These are phyloP conservation scores for Siniperca obscura DNA, from an alignment of 2,797 vertebrate genomes.

Conservation along the genomic window DNA sequence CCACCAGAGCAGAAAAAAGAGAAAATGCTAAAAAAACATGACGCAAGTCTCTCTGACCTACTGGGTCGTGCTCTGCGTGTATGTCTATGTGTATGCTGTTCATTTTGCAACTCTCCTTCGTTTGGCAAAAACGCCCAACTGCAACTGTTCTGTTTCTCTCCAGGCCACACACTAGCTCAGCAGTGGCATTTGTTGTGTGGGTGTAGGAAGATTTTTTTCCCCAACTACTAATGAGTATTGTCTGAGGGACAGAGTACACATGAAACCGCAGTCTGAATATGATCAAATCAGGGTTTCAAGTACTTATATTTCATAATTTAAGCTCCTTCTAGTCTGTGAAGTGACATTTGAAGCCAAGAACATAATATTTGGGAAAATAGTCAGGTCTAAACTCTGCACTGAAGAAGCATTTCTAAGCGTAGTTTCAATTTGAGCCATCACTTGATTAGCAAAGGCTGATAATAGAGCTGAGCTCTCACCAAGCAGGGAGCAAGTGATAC, in stretches of 20 bases:
- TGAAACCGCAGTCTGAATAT: conserved; percentile 47
- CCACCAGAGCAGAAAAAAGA: conserved; percentile 54
- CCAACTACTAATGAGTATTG: conserved; percentile 41
- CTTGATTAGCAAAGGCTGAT: conserved; percentile 54
- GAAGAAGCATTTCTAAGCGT: conserved; percentile 27
- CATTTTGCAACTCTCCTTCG: conserved; percentile 48
- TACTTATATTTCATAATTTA: conserved; percentile 43
- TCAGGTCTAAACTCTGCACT: conserved; percentile 5
- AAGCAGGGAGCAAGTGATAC: conserved; percentile 43
- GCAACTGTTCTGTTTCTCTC: conserved; percentile 55
- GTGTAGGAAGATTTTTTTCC: conserved; percentile 42
- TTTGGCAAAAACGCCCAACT: conserved; percentile 45
- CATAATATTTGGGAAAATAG: conserved; percentile 39
- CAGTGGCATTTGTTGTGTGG: conserved; percentile 66
- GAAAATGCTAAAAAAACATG: conserved; percentile 48
- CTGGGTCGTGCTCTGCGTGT: conserved; percentile 39
- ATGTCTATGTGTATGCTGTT: conserved; percentile 30
- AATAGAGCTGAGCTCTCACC: conserved; percentile 34
- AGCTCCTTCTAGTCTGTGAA: conserved; percentile 21
- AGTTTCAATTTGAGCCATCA: conserved; percentile 51
- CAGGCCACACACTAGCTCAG: conserved; percentile 49
- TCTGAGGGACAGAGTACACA: conserved; percentile 31
- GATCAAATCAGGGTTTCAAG: conserved; percentile 52
- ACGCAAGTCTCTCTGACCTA: conserved; percentile 67
- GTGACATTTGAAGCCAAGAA: conserved; percentile 18